A percentile compares a stretch with the other conserved stretches of the same genome.
Evolutionary conservation across 2,888 invertebrate species (phyloP).

Genomic region (Oxycera nigricornis): DNA sequence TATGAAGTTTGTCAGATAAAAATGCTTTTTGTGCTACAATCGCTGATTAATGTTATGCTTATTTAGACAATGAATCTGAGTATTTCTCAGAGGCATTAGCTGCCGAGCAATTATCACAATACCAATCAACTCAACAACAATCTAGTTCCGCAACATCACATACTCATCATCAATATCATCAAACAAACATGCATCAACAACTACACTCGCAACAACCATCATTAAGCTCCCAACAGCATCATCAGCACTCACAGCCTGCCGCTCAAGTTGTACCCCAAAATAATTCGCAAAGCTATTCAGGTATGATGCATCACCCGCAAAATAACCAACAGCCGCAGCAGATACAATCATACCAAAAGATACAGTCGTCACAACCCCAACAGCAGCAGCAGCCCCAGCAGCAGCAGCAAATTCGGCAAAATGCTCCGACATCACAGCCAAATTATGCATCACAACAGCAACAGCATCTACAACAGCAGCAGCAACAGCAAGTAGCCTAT

Average conservation of each 20-base stretch:
- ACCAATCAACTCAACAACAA: slow-evolving; percentile 57
- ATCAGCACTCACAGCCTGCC: slow-evolving; percentile 50
- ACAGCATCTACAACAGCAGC: slow-evolving; percentile 50
- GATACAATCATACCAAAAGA: slow-evolving; percentile 48
- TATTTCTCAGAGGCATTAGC: slow-evolving; percentile 63
- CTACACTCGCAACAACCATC: slow-evolving; percentile 62
- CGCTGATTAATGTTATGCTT: too few relatives aligned
- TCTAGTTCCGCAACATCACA: slow-evolving; percentile 51
- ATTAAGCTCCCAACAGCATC: slow-evolving; percentile 50
- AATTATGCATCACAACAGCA: slow-evolving; percentile 48
- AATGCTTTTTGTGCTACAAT: too few relatives aligned
- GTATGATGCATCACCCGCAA: slow-evolving; percentile 45
- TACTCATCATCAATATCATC: slow-evolving; percentile 55
- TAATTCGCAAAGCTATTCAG: slow-evolving; percentile 49
- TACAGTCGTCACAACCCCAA: slow-evolving; percentile 53
- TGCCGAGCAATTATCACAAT: slow-evolving; percentile 63
- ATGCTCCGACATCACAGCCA: slow-evolving; percentile 48
- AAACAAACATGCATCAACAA: slow-evolving; percentile 50
- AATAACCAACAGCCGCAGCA: slow-evolving; percentile 48
- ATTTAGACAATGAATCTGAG: slow-evolving; percentile 59
- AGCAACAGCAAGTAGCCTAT: slow-evolving; percentile 56
- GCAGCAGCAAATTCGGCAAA: slow-evolving; percentile 51
- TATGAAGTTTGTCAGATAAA: too few relatives aligned
- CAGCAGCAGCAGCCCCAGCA: slow-evolving; percentile 51
- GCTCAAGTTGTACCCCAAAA: slow-evolving; percentile 49